Evolutionary conservation across 2,888 invertebrate genomes (phyloP).

Genomic region (Lithosia quadra): DNA sequence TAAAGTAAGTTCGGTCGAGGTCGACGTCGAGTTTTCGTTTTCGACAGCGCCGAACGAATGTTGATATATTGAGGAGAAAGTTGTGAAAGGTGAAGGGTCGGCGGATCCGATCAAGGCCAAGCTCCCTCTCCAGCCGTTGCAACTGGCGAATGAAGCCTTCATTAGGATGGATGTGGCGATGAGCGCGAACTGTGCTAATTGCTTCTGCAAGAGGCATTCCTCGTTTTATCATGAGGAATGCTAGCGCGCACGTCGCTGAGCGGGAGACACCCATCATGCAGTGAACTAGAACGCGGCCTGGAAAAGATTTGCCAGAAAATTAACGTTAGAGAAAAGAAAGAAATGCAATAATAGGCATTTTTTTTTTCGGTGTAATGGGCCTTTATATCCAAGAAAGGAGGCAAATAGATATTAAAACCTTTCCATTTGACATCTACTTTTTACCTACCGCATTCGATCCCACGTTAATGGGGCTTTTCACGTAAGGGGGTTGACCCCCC

Average conservation of each 20-base stretch:
- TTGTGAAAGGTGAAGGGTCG: conserved; percentile 73
- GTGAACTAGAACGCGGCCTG: conserved; percentile 93
- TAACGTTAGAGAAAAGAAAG: background rate
- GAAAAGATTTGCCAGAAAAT: background rate
- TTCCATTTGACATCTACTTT: too few relatives aligned
- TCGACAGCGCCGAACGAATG: conserved; percentile 63
- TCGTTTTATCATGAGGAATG: conserved; percentile 93
- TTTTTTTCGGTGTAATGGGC: too few relatives aligned
- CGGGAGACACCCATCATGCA: conserved; percentile 94
- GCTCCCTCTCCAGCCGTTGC: conserved; percentile 89
- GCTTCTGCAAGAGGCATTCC: conserved; percentile 92
- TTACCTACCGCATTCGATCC: too few relatives aligned
- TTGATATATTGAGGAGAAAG: conserved; percentile 63
- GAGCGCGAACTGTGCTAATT: conserved; percentile 90
- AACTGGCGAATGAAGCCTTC: conserved; percentile 93
- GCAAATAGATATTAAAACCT: too few relatives aligned
- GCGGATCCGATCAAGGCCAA: conserved; percentile 84
- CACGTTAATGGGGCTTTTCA: too few relatives aligned
- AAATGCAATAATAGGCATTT: too few relatives aligned
- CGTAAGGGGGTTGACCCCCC: too few relatives aligned
- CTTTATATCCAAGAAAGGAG: too few relatives aligned
- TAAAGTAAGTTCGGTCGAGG: conserved; percentile 71
- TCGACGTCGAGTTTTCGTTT: too few relatives aligned
- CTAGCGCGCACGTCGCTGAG: conserved; percentile 93
- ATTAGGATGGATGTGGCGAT: conserved; percentile 92